phyloP scores from a whole-genome alignment of 2,888 invertebrate species.

The Lithophane semibrunnea region DNA sequence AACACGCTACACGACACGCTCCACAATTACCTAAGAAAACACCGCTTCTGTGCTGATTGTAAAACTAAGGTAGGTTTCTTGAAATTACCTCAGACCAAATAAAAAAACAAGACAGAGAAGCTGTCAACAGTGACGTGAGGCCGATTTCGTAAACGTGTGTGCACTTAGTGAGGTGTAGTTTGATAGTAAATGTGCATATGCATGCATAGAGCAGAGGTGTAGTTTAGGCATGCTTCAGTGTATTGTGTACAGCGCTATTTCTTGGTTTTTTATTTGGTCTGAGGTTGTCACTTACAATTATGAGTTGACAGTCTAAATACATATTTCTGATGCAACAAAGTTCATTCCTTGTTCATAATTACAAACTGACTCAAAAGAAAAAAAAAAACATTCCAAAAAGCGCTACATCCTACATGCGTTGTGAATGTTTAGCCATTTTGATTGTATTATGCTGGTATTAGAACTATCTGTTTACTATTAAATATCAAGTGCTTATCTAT shows the following conservation, averaged over 20 bases:
- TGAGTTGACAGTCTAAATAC: neutral
- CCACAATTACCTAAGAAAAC: constrained; percentile 97
- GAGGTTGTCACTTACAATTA: neutral
- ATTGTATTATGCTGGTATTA: neutral
- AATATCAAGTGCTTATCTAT: neutral
- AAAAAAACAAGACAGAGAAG: too few relatives aligned
- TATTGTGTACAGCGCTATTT: too few relatives aligned
- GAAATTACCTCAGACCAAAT: too few relatives aligned
- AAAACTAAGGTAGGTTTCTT: constrained; percentile 94
- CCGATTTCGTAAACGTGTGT: too few relatives aligned
- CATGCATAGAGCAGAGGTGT: too few relatives aligned
- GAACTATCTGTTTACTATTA: neutral
- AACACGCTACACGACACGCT: constrained; percentile 95
- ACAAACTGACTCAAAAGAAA: neutral
- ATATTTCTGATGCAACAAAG: neutral
- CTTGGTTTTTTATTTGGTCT: too few relatives aligned
- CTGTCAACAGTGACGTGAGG: too few relatives aligned
- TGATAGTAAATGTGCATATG: too few relatives aligned
- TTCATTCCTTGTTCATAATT: neutral
- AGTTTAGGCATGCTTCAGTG: too few relatives aligned
- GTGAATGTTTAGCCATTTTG: neutral
- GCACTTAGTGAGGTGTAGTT: too few relatives aligned
- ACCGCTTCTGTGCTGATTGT: constrained; percentile 98
- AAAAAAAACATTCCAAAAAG: neutral
- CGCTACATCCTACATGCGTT: too few relatives aligned